These are phyloP conservation scores for Pteronura brasiliensis DNA, from an alignment of 2,113 vertebrate genomes.

Conservation along the genomic window DNA sequence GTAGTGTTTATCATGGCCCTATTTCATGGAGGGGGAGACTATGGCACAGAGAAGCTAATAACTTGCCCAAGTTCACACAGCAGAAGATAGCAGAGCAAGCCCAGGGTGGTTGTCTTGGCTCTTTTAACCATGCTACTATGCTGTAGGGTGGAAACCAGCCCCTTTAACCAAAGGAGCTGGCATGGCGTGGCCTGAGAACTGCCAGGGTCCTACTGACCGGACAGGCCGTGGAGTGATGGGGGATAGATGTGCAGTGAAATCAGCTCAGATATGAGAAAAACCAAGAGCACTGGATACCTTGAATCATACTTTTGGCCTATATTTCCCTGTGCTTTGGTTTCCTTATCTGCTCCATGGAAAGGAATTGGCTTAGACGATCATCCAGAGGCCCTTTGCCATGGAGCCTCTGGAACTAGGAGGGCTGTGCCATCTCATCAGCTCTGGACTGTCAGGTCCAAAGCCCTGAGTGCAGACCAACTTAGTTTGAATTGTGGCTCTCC, in stretches of 20 bases:
- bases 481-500: background rate
- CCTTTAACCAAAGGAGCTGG: background rate
- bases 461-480: background rate
- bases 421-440: background rate
- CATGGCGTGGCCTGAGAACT: background rate
- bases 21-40: background rate
- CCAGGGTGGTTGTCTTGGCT: background rate
- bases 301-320: background rate
- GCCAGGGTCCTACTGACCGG: background rate
- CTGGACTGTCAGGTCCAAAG: background rate
- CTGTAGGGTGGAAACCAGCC: background rate
- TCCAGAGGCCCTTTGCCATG: background rate
- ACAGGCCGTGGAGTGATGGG: fast-evolving
- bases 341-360: background rate
- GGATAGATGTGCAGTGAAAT: background rate
- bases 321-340: background rate
- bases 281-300: background rate
- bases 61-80: background rate
- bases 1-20: background rate
- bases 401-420: background rate
- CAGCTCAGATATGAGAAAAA: background rate
- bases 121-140: background rate
- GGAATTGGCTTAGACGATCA: background rate
- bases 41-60: background rate
- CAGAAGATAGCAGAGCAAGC: background rate